Percentiles rank a stretch among this genome's conserved stretches.
phyloP scores from a whole-genome alignment of 2,888 invertebrate species.

The Tupiocoris notatus region DNA sequence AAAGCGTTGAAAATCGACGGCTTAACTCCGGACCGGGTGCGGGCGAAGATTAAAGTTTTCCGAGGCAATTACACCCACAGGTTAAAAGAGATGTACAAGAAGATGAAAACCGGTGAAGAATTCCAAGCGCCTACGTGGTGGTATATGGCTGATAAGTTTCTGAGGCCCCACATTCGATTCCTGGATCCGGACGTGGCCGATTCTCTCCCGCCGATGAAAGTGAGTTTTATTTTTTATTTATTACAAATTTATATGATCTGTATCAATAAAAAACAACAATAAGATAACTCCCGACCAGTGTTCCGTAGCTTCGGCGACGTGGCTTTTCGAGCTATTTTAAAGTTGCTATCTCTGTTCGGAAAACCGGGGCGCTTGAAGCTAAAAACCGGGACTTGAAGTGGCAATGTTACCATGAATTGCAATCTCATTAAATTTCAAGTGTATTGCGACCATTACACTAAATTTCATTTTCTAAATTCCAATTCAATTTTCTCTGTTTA shows the following conservation, averaged over 20 bases:
- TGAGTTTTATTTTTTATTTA: too few relatives aligned
- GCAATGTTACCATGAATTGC: too few relatives aligned
- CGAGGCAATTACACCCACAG: slow-evolving; percentile 38
- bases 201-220: background rate
- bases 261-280: too few relatives aligned
- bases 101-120: slow-evolving; percentile 17
- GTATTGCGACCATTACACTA: too few relatives aligned
- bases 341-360: too few relatives aligned
- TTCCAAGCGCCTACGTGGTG: slow-evolving; percentile 30
- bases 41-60: slow-evolving; percentile 38
- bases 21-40: slow-evolving; percentile 17
- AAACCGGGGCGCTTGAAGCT: too few relatives aligned
- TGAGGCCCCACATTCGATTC: slow-evolving; percentile 23
- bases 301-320: background rate
- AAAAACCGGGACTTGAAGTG: too few relatives aligned
- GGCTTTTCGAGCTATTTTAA: too few relatives aligned
- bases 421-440: too few relatives aligned
- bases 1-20: slow-evolving; percentile 15
- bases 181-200: slow-evolving; percentile 23
- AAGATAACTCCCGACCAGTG: background rate
- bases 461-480: too few relatives aligned
- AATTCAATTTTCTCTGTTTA: too few relatives aligned
- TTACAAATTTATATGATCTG: too few relatives aligned
- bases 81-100: slow-evolving; percentile 27
- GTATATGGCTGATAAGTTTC: slow-evolving; percentile 21